Conservation (phyloP, 2,113 vertebrate genomes). For the Festucalex cinctus region DNA sequence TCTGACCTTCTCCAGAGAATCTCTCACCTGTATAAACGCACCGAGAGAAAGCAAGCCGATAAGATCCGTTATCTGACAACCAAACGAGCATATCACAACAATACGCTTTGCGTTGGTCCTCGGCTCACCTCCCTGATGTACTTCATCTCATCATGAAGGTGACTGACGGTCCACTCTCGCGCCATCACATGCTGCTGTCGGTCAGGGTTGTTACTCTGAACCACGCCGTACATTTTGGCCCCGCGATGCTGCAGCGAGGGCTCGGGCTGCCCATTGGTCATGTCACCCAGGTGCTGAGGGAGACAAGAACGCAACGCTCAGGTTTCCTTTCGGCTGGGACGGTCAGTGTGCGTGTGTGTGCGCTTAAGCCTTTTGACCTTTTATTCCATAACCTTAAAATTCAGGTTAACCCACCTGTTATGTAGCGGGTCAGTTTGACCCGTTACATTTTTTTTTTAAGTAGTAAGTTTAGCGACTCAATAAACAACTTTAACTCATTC, state of each 20-base stretch:
- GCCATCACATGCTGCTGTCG: constrained; percentile 90
- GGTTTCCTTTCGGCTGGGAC: constrained; percentile 59
- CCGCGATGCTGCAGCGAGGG: constrained; percentile 74
- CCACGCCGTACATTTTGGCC: constrained; percentile 83
- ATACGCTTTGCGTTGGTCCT: constrained; percentile 15
- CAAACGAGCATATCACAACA: background rate
- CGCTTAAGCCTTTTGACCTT: too few species aligned
- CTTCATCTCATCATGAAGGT: constrained; percentile 93
- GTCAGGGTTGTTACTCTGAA: constrained; percentile 81
- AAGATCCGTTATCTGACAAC: background rate
- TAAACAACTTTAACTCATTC: too few species aligned
- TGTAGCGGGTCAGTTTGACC: too few species aligned
- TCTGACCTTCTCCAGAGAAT: constrained; percentile 94
- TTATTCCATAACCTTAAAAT: too few species aligned
- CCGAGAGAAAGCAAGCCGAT: constrained; percentile 12
- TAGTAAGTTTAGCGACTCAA: too few species aligned
- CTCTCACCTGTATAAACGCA: constrained; percentile 79
- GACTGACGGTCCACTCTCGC: constrained; percentile 86
- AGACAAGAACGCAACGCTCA: constrained; percentile 64
- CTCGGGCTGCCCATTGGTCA: constrained; percentile 76
- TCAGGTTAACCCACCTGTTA: too few species aligned
- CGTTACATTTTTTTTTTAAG: too few species aligned
- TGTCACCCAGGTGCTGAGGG: constrained; percentile 76
- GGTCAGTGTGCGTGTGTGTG: background rate
- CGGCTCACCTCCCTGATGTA: constrained; percentile 92